Conservation (phyloP, 2,113 vertebrate species). For the Tragelaphus buxtoni region DNA sequence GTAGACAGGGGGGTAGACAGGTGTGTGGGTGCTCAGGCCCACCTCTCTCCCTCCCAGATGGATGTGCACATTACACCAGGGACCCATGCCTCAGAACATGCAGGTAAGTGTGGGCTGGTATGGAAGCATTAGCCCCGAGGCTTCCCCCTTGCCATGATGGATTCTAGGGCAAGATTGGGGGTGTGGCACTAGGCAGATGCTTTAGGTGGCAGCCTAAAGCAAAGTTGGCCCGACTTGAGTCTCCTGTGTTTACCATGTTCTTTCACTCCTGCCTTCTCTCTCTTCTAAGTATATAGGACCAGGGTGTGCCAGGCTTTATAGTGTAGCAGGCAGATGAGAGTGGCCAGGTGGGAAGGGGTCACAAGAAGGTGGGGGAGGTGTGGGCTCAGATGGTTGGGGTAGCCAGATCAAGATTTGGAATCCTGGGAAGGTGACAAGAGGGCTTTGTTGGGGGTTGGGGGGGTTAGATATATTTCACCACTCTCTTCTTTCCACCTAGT, state of each 20-base stretch:
- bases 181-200: background rate
- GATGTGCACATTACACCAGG: constrained; percentile 96
- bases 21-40: background rate
- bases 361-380: background rate
- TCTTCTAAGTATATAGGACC: background rate
- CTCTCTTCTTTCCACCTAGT: constrained; percentile 79
- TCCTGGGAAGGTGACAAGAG: background rate
- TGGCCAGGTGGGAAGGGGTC: background rate
- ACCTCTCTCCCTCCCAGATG: constrained; percentile 81
- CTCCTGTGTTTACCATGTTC: background rate
- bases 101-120: constrained; percentile 82
- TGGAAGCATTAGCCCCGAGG: background rate
- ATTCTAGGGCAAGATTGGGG: background rate
- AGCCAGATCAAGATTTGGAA: background rate
- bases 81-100: constrained; percentile 93
- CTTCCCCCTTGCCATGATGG: background rate
- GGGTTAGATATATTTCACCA: background rate
- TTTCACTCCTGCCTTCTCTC: background rate
- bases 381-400: background rate
- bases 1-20: background rate
- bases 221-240: background rate
- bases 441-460: background rate
- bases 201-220: background rate
- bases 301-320: background rate
- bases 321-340: background rate